These are phyloP conservation scores for Chanos chanos DNA, from an alignment of 2,797 vertebrate species.

Conservation along the genomic window DNA sequence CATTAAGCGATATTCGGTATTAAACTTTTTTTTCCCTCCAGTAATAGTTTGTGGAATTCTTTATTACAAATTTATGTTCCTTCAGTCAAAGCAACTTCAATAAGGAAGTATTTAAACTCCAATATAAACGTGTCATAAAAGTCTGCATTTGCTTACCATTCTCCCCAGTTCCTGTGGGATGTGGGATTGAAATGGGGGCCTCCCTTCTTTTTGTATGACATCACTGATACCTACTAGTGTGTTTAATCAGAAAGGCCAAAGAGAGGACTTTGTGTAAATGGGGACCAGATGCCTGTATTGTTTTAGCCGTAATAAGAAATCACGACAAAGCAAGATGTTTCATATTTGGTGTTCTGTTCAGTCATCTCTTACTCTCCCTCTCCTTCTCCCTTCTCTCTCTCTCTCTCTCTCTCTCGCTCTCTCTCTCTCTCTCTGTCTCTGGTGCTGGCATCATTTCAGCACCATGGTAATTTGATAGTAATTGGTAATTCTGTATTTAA, in stretches of 20 bases:
- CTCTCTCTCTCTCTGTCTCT: no score
- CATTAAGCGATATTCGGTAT: constrained; percentile 78
- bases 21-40: constrained; percentile 78
- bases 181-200: constrained; percentile 37
- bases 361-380: no score
- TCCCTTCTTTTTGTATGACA: constrained; percentile 30
- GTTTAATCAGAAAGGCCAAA: constrained; percentile 25
- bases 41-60: constrained; percentile 56
- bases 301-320: not conserved
- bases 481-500: no score
- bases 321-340: constrained; percentile 12
- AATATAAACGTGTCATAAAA: constrained; percentile 46
- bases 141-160: constrained; percentile 26
- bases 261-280: constrained; percentile 23
- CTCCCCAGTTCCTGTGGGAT: constrained; percentile 34
- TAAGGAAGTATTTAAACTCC: constrained; percentile 55
- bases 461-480: no score
- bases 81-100: constrained; percentile 52
- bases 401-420: no score
- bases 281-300: constrained; percentile 30
- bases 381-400: no score
- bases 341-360: not conserved
- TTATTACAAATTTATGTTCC: constrained; percentile 42
- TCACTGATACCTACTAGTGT: constrained; percentile 23
- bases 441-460: no score